phyloP scores from a whole-genome alignment of 1,140 invertebrate genomes.

The Papilio glaucus region DNA sequence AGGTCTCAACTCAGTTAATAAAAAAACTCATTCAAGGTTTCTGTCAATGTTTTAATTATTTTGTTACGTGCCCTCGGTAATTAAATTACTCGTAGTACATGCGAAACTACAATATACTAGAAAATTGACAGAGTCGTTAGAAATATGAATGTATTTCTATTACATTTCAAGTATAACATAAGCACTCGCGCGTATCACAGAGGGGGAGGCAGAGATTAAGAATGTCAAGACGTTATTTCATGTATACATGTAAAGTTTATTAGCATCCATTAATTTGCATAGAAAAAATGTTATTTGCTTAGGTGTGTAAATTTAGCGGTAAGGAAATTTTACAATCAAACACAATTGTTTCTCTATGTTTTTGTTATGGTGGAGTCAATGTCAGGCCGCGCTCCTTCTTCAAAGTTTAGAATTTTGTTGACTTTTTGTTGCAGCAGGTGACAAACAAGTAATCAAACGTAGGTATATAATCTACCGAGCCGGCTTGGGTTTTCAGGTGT shows the following conservation, averaged over 20 bases:
- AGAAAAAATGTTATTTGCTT: background rate
- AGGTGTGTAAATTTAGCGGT: background rate
- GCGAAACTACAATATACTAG: slow-evolving; percentile 13
- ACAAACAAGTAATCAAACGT: too few species aligned
- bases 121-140: slow-evolving; percentile 12
- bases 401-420: too few species aligned
- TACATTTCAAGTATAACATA: background rate
- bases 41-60: slow-evolving; percentile 17
- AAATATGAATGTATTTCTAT: background rate
- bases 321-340: background rate
- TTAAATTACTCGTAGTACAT: slow-evolving; percentile 3
- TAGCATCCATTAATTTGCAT: background rate
- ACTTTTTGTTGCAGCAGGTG: too few species aligned
- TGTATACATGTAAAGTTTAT: slow-evolving; percentile 1
- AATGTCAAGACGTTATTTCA: too few species aligned
- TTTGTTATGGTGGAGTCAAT: background rate
- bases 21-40: slow-evolving; percentile 25
- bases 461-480: too few species aligned
- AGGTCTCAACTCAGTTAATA: slow-evolving; percentile 1
- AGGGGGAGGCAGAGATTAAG: too few species aligned
- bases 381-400: too few species aligned
- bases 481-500: background rate
- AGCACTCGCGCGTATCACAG: too few species aligned
- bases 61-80: slow-evolving; percentile 15
- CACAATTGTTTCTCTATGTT: background rate